phyloP scores from a whole-genome alignment of 2,113 vertebrate species.

The Salvelinus alpinus region DNA sequence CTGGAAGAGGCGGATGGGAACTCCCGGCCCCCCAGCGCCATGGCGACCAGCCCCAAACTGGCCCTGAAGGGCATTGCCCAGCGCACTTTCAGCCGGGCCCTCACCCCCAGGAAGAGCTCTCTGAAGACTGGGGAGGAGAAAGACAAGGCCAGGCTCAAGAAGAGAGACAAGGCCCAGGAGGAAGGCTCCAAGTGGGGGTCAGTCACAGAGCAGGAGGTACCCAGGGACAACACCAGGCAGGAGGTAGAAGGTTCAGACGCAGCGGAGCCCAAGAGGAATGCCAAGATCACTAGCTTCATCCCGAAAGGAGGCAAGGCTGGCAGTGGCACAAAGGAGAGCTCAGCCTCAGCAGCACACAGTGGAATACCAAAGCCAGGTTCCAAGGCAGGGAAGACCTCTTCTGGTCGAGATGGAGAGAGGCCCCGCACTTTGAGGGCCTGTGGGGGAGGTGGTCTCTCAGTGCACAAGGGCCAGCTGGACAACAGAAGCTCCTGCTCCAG shows the following conservation, averaged over 20 bases:
- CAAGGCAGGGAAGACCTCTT: slow-evolving; percentile 72
- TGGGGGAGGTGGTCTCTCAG: slow-evolving; percentile 56
- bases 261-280: slow-evolving; percentile 73
- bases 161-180: slow-evolving; percentile 81
- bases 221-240: slow-evolving; percentile 68
- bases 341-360: slow-evolving; percentile 72
- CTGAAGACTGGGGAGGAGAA: slow-evolving; percentile 74
- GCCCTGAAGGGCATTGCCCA: slow-evolving; percentile 87
- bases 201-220: slow-evolving; percentile 74
- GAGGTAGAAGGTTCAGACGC: slow-evolving; percentile 54
- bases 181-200: slow-evolving; percentile 63
- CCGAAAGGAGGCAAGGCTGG: slow-evolving; percentile 83
- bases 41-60: slow-evolving; percentile 81
- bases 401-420: slow-evolving; percentile 77
- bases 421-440: slow-evolving; percentile 67
- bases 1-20: slow-evolving; percentile 72
- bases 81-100: slow-evolving; percentile 81
- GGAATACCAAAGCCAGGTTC: slow-evolving; percentile 87
- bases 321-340: slow-evolving; percentile 77
- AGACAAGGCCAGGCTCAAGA: slow-evolving; percentile 77
- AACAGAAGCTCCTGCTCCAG: slow-evolving; percentile 79
- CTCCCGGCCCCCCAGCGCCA: slow-evolving; percentile 68
- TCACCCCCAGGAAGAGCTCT: slow-evolving; percentile 81
- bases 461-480: slow-evolving; percentile 80
- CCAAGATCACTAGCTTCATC: slow-evolving; percentile 85